A percentile compares a stretch with the other conserved stretches of the same genome.
Evolutionary conservation across 2,888 invertebrate genomes (phyloP).

Genomic region (Ischnus inquisitorius): DNA sequence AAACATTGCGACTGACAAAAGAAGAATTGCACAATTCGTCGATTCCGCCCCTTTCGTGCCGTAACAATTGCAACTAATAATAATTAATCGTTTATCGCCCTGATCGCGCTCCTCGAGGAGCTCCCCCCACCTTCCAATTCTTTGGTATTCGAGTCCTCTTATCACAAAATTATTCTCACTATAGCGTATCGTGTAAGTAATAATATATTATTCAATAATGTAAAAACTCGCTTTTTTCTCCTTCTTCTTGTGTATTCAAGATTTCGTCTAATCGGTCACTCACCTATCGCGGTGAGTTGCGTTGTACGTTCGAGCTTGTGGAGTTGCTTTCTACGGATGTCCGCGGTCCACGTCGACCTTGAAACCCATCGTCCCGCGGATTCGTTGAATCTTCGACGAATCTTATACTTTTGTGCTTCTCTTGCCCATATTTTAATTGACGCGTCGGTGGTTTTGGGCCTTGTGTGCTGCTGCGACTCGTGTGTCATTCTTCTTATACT

Average conservation of each 20-base stretch:
- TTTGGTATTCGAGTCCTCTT: constrained; percentile 73
- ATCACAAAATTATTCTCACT: constrained; percentile 76
- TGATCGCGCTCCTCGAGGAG: constrained; percentile 34
- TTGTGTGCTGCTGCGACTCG: not conserved
- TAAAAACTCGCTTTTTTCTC: constrained; percentile 4
- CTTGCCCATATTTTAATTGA: constrained; percentile 65
- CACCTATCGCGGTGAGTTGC: constrained; percentile 14
- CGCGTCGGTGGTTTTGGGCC: constrained; percentile 61
- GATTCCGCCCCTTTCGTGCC: constrained; percentile 23
- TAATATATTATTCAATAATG: constrained; percentile 22
- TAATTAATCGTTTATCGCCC: constrained; percentile 58
- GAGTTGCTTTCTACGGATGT: constrained; percentile 32
- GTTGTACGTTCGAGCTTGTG: constrained; percentile 36
- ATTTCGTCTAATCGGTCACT: constrained; percentile 27
- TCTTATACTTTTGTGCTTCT: constrained; percentile 1
- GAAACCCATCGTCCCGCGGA: not conserved
- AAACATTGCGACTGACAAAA: too few species aligned
- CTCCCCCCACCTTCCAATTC: constrained; percentile 35
- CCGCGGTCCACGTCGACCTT: constrained; percentile 7
- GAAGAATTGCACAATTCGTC: constrained; percentile 49
- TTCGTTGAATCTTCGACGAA: constrained; percentile 20
- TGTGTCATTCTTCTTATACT: not conserved
- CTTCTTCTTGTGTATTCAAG: not conserved
- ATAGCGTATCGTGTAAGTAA: constrained; percentile 50
- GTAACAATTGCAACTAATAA: constrained; percentile 12